phyloP scores from a whole-genome alignment of 1,140 invertebrate genomes.

The Eumaeus atala region DNA sequence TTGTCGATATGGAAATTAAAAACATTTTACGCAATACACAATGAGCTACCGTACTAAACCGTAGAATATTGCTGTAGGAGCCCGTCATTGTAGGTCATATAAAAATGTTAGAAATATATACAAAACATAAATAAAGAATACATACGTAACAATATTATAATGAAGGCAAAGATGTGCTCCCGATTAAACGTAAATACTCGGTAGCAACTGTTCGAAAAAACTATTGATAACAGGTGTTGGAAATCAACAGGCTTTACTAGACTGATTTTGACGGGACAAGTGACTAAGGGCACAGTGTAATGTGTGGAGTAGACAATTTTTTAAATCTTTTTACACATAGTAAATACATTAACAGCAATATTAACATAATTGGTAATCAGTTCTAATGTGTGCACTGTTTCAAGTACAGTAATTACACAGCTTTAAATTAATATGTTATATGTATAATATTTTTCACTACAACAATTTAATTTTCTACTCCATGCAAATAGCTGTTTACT shows the following conservation, averaged over 20 bases:
- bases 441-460: no score
- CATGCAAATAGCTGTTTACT: no score
- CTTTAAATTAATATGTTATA: no score
- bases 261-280: conserved; percentile 56
- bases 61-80: no score
- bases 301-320: conserved; percentile 22
- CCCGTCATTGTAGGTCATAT: background rate
- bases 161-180: conserved; percentile 18
- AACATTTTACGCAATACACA: no score
- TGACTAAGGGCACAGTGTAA: conserved; percentile 30
- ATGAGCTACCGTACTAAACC: background rate
- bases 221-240: conserved; percentile 41
- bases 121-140: background rate
- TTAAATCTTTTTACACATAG: no score
- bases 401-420: no score
- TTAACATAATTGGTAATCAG: no score
- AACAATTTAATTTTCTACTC: no score
- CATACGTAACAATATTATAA: conserved; percentile 5
- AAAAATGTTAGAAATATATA: background rate
- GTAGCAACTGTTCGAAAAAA: conserved; percentile 20
- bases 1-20: no score
- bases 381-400: no score
- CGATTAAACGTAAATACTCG: conserved; percentile 24
- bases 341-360: no score
- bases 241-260: conserved; percentile 49